Percentiles rank a stretch among this genome's conserved stretches.
phyloP scores from a whole-genome alignment of 2,888 invertebrate genomes.

The Venustoraphidia nigricollis region DNA sequence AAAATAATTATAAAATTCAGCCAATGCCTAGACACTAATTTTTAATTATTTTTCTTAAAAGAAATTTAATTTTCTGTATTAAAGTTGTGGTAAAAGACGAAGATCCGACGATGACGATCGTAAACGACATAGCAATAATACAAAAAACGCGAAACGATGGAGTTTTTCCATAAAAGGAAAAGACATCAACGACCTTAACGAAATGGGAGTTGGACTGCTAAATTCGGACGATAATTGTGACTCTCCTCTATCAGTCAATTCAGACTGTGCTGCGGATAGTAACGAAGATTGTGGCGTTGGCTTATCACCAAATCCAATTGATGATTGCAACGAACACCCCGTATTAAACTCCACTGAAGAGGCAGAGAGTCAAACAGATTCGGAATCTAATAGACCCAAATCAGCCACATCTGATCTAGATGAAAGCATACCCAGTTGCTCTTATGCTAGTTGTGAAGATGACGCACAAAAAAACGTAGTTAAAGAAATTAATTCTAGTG shows the following conservation, averaged over 20 bases:
- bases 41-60: background rate
- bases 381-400: background rate
- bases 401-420: background rate
- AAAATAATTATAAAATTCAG: background rate
- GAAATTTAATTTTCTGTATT: background rate
- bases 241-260: background rate
- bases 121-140: background rate
- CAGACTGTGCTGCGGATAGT: slow-evolving; percentile 15
- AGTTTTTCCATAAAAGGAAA: slow-evolving; percentile 23
- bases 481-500: background rate
- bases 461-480: background rate
- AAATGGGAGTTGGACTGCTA: slow-evolving; percentile 44
- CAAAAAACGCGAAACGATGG: slow-evolving; percentile 15
- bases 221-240: slow-evolving; percentile 28
- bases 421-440: slow-evolving; percentile 1
- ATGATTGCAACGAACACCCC: background rate
- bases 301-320: background rate
- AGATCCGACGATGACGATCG: background rate
- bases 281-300: slow-evolving; percentile 10
- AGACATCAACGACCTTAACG: slow-evolving; percentile 33
- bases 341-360: background rate
- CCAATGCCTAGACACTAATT: background rate
- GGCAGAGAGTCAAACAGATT: background rate
- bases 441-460: background rate
- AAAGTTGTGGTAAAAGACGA: background rate